Percentiles rank a stretch among this genome's conserved stretches.
Evolutionary conservation across 2,888 invertebrate genomes (phyloP).

Genomic region (Drosophila parthenogenetica): DNA sequence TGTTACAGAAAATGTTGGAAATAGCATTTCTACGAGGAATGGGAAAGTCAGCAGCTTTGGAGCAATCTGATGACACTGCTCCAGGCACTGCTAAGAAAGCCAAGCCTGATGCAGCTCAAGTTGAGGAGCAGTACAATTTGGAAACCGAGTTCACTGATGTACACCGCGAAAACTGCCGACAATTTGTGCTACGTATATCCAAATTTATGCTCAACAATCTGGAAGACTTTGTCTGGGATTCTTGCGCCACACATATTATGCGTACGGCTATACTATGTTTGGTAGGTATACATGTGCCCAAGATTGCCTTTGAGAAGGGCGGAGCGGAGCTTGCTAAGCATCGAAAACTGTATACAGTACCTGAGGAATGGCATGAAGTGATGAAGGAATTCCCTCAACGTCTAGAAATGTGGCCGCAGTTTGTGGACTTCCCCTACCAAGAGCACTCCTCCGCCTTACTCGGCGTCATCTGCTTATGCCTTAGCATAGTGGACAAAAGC

Average conservation of each 20-base stretch:
- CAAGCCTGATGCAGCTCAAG: constrained; percentile 63
- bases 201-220: constrained; percentile 93
- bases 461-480: constrained; percentile 87
- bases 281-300: constrained; percentile 88
- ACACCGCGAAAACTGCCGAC: constrained; percentile 87
- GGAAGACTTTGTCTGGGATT: constrained; percentile 93
- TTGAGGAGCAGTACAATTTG: constrained; percentile 81
- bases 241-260: constrained; percentile 91
- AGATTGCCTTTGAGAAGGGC: constrained; percentile 85
- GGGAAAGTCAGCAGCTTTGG: constrained; percentile 58
- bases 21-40: constrained; percentile 82
- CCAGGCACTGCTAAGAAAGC: constrained; percentile 65
- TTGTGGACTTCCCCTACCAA: constrained; percentile 89
- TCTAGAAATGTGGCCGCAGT: constrained; percentile 91
- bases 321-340: constrained; percentile 72
- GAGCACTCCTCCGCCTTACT: constrained; percentile 90
- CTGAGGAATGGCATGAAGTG: constrained; percentile 87
- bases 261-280: constrained; percentile 90
- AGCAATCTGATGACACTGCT: constrained; percentile 66
- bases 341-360: constrained; percentile 84
- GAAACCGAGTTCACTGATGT: constrained; percentile 84
- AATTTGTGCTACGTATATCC: constrained; percentile 89
- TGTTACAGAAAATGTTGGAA: constrained; percentile 89
- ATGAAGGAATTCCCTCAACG: constrained; percentile 88
- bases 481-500: constrained; percentile 87